Base-by-base conservation (phyloP, 2,888 invertebrate genomes). In the Notocelia uddmanniana region DNA sequence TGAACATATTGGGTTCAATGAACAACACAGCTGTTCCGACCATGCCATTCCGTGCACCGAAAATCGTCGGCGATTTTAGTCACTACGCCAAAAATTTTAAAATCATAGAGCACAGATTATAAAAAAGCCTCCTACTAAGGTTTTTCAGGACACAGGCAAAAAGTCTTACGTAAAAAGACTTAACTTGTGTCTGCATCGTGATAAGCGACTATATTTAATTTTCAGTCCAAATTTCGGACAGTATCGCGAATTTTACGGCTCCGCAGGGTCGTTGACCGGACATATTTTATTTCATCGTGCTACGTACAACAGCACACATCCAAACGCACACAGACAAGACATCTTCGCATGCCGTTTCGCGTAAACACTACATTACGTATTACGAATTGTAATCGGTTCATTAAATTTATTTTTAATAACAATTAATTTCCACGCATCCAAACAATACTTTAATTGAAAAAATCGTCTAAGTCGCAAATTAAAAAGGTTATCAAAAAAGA, bases 201-300 rank as follows among this genome's bases (percentile, higher is more conserved):
- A 78, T 80, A 79, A 80, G 77, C 73, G 78, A 76, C 78, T 84
- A 83, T 84, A 83, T 64, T 52, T 80, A 79, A 83, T 85, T 89
- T 85, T 87, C 84, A 85, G 86, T 81, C 88, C 87, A 85, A 92
- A 91, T 91, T 93, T 93, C 88, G 93, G 92, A 85, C 86, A 88
- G 88, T 91, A 91, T 93, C 89, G 93, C 93, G 84, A 93, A 93
- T 93, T 93, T 93, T 93, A 93, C 92, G 89, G 92, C 91, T 91
- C 92, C 91, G 88, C 85, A 89, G 83, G 93, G 86, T 93, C 93
- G 85, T 89, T 92, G 93, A 92, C 93, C 93, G 93, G 91, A 92
- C 93, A 93, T 93, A 93, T 93, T 93, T 93, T 93, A 93, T 93
- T 93, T 93, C 91, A 93, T 92, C 93, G 93, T 92, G 92, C 92